phyloP scores from a whole-genome alignment of 2,113 vertebrate species.

The Xenopus tropicalis region UCB_Xtro_10.0 CM004446.2:136028501-136029000 shows the following conservation, averaged over 20 bases:
- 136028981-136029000: no score
- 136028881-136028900: no score
- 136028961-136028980: no score
- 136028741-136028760: constrained; percentile 17
- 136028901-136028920: no score
- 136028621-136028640: background rate
- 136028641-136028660: background rate
- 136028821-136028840: background rate
- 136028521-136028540: background rate
- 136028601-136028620: constrained; percentile 11
- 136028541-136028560: background rate
- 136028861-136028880: no score
- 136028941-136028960: no score
- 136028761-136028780: constrained; percentile 26
- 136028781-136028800: constrained; percentile 6
- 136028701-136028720: constrained; percentile 13
- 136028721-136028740: constrained; percentile 8
- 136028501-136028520: background rate
- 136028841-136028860: background rate
- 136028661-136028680: background rate
- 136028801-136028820: background rate
- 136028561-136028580: background rate
- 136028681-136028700: constrained; percentile 2
- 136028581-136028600: constrained; percentile 7
- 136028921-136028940: no score